Evolutionary conservation across 2,797 vertebrate genomes (phyloP).

Genomic region (Dermochelys coriacea): DNA sequence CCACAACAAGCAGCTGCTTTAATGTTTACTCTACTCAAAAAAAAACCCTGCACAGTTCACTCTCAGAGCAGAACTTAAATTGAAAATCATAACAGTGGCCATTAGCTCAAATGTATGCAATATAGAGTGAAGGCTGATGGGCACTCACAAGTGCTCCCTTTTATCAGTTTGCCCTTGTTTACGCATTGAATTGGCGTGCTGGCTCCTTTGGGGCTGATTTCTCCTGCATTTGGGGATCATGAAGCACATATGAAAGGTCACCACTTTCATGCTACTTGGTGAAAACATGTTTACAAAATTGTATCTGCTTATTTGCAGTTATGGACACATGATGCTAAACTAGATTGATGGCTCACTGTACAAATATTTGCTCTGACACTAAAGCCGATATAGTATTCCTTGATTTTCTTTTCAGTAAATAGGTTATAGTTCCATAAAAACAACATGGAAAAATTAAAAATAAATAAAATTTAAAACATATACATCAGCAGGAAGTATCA

Average conservation of each 20-base stretch:
- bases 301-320: not conserved
- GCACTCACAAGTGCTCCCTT: not conserved
- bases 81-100: not conserved
- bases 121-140: not conserved
- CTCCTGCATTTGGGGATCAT: not conserved
- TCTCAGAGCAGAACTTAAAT: not conserved
- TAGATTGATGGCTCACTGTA: not conserved
- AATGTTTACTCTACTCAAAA: not conserved
- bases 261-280: not conserved
- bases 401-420: not conserved
- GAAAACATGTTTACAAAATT: not conserved
- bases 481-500: not conserved
- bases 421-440: not conserved
- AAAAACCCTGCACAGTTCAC: not conserved
- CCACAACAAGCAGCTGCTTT: not conserved
- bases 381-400: not conserved
- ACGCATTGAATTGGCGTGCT: not conserved
- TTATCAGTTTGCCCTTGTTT: not conserved
- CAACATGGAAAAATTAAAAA: not conserved
- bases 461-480: not conserved
- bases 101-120: not conserved
- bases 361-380: not conserved
- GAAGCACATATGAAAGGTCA: not conserved
- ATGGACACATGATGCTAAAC: not conserved
- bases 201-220: not conserved